Evolutionary conservation across 2,113 vertebrate genomes (phyloP).

Genomic region (Poeciliopsis retropinna): DNA sequence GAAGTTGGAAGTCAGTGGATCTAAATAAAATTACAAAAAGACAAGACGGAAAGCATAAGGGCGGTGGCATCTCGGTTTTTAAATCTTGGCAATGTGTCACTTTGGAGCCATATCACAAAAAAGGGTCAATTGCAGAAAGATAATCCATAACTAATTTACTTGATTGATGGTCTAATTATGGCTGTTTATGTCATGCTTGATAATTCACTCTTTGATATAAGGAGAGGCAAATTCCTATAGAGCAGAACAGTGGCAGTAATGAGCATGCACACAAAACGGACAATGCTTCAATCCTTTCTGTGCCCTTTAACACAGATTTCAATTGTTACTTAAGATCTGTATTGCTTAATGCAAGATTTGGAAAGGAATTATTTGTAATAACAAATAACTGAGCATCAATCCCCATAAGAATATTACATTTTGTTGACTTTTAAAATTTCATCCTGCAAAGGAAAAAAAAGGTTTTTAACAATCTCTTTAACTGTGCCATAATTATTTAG

Average conservation of each 20-base stretch:
- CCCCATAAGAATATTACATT: neutral
- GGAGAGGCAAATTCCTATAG: slow-evolving; percentile 61
- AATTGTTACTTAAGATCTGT: no score
- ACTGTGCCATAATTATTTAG: no score
- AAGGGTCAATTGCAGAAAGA: slow-evolving; percentile 75
- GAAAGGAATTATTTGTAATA: no score
- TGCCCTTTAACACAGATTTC: slow-evolving; percentile 7
- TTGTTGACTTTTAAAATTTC: no score
- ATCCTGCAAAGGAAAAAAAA: no score
- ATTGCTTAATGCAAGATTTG: no score
- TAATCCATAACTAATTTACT: slow-evolving; percentile 79
- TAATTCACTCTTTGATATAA: slow-evolving; percentile 74
- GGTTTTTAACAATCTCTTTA: no score
- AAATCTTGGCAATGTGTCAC: slow-evolving; percentile 56
- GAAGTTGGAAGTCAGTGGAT: slow-evolving; percentile 31
- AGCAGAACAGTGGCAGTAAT: slow-evolving; percentile 51
- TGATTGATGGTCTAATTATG: slow-evolving; percentile 79
- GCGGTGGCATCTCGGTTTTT: slow-evolving; percentile 41
- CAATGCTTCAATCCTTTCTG: slow-evolving; percentile 48
- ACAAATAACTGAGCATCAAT: no score
- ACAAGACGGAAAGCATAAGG: slow-evolving; percentile 41
- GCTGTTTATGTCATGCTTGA: slow-evolving; percentile 76
- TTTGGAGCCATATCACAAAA: slow-evolving; percentile 60
- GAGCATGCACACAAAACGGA: slow-evolving; percentile 38
- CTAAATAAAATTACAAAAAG: slow-evolving; percentile 23